A percentile compares a stretch with the other conserved stretches of the same genome.
phyloP scores from a whole-genome alignment of 2,888 invertebrate species.

The Balanococcus diminutus region DNA sequence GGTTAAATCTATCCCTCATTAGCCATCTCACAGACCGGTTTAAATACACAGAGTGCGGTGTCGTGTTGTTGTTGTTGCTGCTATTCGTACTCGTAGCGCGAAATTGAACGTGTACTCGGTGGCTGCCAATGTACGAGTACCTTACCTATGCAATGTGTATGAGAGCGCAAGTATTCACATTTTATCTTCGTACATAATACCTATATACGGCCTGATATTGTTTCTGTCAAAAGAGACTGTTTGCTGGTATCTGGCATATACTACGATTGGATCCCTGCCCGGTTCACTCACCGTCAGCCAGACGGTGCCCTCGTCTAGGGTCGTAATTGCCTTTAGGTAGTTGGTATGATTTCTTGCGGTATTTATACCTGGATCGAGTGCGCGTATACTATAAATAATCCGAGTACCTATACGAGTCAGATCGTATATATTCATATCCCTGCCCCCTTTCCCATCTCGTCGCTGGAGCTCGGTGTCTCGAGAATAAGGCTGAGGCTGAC shows the following conservation, averaged over 20 bases:
- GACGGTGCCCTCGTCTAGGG: not conserved
- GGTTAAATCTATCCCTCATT: conserved; percentile 26
- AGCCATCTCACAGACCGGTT: conserved; percentile 26
- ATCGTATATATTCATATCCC: not conserved
- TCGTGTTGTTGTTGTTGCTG: conserved; percentile 21
- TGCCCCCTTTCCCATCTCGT: not conserved
- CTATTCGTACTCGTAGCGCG: not conserved
- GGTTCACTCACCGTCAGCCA: not conserved
- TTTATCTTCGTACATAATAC: not conserved
- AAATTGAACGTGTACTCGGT: not conserved
- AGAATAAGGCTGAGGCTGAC: too few relatives aligned
- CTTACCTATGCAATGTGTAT: not conserved
- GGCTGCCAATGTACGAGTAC: too few relatives aligned
- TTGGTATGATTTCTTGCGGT: conserved; percentile 23
- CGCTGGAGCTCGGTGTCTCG: too few relatives aligned
- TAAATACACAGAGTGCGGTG: too few relatives aligned
- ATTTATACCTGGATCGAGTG: not conserved
- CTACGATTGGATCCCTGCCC: too few relatives aligned
- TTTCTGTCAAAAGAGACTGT: conserved; percentile 21
- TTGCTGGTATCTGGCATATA: not conserved
- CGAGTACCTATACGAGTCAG: not conserved
- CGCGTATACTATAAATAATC: not conserved
- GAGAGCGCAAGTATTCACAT: not conserved
- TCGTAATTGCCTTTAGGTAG: not conserved
- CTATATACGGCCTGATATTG: conserved; percentile 2